phyloP scores from a whole-genome alignment of 1,140 invertebrate species.

The Nixonia krombeini region DNA sequence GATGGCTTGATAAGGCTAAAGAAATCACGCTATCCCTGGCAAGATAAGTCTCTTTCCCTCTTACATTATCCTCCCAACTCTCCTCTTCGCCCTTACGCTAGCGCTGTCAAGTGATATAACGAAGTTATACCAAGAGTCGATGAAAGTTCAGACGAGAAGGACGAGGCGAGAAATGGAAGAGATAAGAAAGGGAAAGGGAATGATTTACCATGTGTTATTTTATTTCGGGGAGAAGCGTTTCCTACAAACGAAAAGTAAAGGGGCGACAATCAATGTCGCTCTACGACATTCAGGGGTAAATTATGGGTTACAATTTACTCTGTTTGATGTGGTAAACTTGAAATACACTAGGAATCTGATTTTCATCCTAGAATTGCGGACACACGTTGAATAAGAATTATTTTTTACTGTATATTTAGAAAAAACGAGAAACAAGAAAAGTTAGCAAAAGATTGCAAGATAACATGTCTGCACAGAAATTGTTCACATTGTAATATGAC shows the following conservation, averaged over 20 bases:
- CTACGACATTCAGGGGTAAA: too few species aligned
- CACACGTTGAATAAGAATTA: too few species aligned
- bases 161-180: constrained; percentile 18
- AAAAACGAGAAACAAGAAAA: too few species aligned
- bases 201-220: constrained; percentile 34
- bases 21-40: constrained; percentile 35
- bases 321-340: too few species aligned
- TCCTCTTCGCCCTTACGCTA: constrained; percentile 19
- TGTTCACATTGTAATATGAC: too few species aligned
- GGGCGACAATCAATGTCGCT: too few species aligned
- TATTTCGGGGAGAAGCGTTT: constrained; percentile 11
- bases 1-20: constrained; percentile 35
- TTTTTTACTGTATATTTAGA: too few species aligned
- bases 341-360: too few species aligned
- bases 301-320: too few species aligned
- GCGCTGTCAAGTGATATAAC: constrained; percentile 33
- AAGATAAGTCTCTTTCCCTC: constrained; percentile 26
- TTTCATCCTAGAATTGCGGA: too few species aligned
- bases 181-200: constrained; percentile 8
- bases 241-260: background rate
- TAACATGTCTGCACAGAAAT: too few species aligned
- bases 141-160: constrained; percentile 1
- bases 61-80: constrained; percentile 29
- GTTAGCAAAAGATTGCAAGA: too few species aligned
- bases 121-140: constrained; percentile 27